A percentile compares a stretch with the other conserved stretches of the same genome.
These are phyloP conservation scores for Portevinia maculata DNA, from an alignment of 2,888 invertebrate genomes.

Conservation along the genomic window DNA sequence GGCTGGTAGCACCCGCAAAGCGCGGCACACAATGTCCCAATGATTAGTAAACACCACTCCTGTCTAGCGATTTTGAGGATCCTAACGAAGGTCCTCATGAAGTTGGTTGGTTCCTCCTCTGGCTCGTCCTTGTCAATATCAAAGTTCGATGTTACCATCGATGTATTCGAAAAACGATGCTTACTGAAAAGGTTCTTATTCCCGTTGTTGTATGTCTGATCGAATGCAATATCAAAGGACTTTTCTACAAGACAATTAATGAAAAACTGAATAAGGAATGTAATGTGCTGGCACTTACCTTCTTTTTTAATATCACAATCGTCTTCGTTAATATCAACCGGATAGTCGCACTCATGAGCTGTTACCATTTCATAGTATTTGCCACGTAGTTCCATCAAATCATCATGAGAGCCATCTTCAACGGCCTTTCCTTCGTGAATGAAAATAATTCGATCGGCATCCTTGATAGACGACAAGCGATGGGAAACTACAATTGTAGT, in stretches of 20 bases:
- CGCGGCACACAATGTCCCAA: conserved; percentile 86
- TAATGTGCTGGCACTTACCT: conserved; percentile 19
- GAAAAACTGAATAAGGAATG: background rate
- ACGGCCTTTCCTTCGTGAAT: conserved; percentile 88
- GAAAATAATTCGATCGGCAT: conserved; percentile 87
- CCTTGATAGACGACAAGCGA: conserved; percentile 87
- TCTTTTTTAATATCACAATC: conserved; percentile 16
- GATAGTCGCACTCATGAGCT: conserved; percentile 76
- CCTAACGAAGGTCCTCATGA: conserved; percentile 82
- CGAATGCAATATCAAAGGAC: conserved; percentile 27
- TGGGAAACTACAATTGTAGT: conserved; percentile 90
- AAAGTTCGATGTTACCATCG: conserved; percentile 6
- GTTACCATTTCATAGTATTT: conserved; percentile 87
- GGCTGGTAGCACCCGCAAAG: conserved; percentile 89
- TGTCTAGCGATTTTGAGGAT: conserved; percentile 85
- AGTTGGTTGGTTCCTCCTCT: conserved; percentile 61
- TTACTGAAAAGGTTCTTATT: conserved; percentile 51
- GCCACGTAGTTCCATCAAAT: conserved; percentile 86
- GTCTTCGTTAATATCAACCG: conserved; percentile 57
- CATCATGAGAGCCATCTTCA: conserved; percentile 89
- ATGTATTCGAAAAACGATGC: conserved; percentile 55
- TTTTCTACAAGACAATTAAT: conserved; percentile 18
- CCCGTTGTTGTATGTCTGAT: conserved; percentile 43
- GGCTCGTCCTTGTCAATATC: background rate
- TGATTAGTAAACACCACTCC: conserved; percentile 87